These are phyloP conservation scores for Copidosoma aretas DNA, from an alignment of 2,888 invertebrate species.

Conservation along the genomic window DNA sequence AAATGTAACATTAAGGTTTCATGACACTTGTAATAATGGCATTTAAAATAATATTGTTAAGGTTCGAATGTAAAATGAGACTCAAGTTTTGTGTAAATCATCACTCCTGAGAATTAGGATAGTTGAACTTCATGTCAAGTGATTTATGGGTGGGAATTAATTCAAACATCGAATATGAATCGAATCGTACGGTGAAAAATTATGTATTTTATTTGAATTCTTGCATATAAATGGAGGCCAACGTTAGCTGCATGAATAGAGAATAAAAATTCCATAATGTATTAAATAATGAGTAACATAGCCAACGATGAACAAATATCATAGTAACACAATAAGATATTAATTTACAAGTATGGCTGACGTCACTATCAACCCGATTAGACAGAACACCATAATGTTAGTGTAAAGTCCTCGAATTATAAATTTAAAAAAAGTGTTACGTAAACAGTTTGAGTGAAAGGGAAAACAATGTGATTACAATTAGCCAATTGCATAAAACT, in stretches of 20 bases:
- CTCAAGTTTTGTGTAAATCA: conserved; percentile 21
- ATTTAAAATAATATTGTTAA: conserved; percentile 21
- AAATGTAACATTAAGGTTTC: no score
- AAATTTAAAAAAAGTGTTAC: conserved; percentile 19
- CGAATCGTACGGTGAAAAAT: no score
- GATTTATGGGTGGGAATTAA: no score
- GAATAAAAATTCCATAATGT: no score
- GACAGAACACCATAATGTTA: conserved; percentile 24
- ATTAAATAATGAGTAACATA: no score
- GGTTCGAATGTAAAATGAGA: conserved; percentile 2
- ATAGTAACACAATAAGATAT: conserved; percentile 28
- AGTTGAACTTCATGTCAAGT: not conserved
- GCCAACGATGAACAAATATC: conserved; percentile 27
- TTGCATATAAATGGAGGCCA: no score
- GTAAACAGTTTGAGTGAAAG: conserved; percentile 25
- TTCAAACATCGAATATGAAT: no score
- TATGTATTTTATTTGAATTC: no score
- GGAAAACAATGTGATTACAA: conserved; percentile 14
- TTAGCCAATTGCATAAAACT: conserved; percentile 7
- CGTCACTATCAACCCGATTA: conserved; percentile 30
- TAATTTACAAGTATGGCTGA: conserved; percentile 22
- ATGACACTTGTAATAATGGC: no score
- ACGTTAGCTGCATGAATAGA: no score
- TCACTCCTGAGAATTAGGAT: conserved; percentile 23
- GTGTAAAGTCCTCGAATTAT: conserved; percentile 22